phyloP scores from a whole-genome alignment of 2,888 invertebrate species.

The Noctua pronuba region DNA sequence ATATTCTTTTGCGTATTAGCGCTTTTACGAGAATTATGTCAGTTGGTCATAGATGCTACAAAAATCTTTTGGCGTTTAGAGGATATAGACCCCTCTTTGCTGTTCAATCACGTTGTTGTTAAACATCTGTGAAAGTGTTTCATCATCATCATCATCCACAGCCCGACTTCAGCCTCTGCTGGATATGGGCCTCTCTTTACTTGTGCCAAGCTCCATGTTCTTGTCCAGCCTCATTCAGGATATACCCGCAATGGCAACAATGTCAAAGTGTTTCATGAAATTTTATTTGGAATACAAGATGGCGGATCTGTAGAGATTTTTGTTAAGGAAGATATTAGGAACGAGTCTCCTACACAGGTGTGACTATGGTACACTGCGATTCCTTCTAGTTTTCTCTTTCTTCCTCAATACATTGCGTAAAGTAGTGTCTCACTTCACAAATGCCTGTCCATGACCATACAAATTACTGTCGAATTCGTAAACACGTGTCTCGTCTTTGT shows the following conservation, averaged over 20 bases:
- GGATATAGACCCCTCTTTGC: background rate
- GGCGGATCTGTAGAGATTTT: background rate
- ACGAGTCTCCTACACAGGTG: background rate
- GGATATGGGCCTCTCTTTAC: no score
- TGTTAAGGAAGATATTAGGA: background rate
- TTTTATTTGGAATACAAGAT: background rate
- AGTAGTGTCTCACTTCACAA: background rate
- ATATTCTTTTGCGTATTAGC: background rate
- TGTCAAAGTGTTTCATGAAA: no score
- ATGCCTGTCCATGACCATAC: background rate
- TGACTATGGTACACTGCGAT: background rate
- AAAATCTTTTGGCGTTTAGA: background rate
- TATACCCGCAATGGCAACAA: no score
- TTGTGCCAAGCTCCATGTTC: no score
- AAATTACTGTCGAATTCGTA: background rate
- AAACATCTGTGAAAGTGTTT: background rate
- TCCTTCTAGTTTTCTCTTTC: background rate
- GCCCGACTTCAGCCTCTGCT: no score
- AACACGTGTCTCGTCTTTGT: background rate
- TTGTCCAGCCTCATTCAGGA: no score
- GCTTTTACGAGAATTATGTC: constrained; percentile 11
- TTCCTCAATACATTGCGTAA: background rate
- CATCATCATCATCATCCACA: no score
- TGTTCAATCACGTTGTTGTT: background rate
- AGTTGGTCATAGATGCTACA: background rate